Evolutionary conservation across 2,888 invertebrate species (phyloP), one percentile per base, ranked within the genome.

Genomic region (Caenorhabditis panamensis): DNA sequence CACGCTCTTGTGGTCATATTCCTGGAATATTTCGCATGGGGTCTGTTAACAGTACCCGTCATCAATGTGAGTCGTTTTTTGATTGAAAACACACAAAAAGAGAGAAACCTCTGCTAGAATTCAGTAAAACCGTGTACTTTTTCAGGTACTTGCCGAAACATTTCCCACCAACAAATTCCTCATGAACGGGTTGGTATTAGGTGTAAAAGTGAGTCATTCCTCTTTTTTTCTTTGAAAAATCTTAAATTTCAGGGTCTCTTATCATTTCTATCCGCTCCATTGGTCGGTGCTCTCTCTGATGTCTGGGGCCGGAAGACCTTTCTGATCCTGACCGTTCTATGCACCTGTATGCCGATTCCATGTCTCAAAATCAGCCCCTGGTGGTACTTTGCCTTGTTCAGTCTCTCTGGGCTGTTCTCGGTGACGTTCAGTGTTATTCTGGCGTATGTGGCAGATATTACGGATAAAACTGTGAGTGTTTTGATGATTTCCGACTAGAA

Each of bases 351-450:
- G 88, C 99, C 99, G 66, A 98, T 99, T 91, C 99, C 99, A 68
- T 93, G 99, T 81, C 97, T 99, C 96, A 96, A 96, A 91, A 95
- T 99, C 91, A 98, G 97, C 93, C 96, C 98, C 61, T 98, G 96
- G 96, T 97, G 96, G 96, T 99, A 98, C 92, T 99, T 99, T 93
- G 96, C 97, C 78, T 95, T 98, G 95, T 96, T 98, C 93, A 96
- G 96, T 91, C 96, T 99, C 92, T 97, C 96, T 88, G 99, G 99
- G 82, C 95, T 98, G 87, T 99, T 99, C 93, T 96, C 98, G 69
- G 99, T 99, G 84, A 99, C 99, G 61, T 99, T 99, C 93, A 97
- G 97, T 88, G 97, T 99, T 72, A 97, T 99, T 73, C 97, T 99
- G 93, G 99, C 99, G 62, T 99, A 99, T 93, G 99, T 99, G 84